phyloP scores from a whole-genome alignment of 2,113 vertebrate species.

The Boulengeromyrus knoepffleri region DNA sequence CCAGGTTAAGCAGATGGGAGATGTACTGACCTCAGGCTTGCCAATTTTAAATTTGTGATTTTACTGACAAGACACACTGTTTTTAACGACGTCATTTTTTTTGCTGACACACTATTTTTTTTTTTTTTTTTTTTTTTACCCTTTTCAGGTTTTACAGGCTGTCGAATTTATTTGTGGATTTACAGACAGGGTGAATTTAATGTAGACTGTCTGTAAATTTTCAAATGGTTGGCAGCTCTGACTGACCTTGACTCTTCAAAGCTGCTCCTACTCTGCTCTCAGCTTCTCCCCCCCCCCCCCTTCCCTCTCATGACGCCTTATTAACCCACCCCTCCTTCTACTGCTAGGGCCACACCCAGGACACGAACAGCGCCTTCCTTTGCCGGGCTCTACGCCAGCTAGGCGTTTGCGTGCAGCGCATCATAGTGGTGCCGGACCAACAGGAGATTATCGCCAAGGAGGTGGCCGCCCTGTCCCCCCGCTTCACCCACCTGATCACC shows the following conservation, averaged over 20 bases:
- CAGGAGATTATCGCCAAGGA: conserved; percentile 76
- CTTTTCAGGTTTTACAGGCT: not conserved
- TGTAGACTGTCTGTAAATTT: not conserved
- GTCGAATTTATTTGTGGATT: not conserved
- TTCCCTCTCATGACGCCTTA: not conserved
- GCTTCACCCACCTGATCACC: conserved; percentile 78
- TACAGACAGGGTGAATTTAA: not conserved
- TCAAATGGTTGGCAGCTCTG: not conserved
- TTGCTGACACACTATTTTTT: not conserved
- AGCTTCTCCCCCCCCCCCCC: not conserved
- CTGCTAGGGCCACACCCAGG: conserved; percentile 78
- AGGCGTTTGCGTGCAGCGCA: conserved; percentile 74
- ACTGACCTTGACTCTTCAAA: not conserved
- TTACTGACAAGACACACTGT: not conserved
- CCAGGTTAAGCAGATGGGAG: not conserved
- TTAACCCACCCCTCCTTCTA: not conserved
- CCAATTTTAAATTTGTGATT: not conserved
- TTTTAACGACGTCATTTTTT: not conserved
- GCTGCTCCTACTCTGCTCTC: not conserved
- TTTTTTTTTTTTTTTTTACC: not conserved
- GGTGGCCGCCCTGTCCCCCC: conserved; percentile 65
- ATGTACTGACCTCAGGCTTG: not conserved
- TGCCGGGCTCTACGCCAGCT: conserved; percentile 72
- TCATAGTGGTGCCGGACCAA: conserved; percentile 79
- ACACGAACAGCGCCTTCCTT: conserved; percentile 88